Conservation (phyloP, 1,140 invertebrate species). For the Agrypnia vestita region DNA sequence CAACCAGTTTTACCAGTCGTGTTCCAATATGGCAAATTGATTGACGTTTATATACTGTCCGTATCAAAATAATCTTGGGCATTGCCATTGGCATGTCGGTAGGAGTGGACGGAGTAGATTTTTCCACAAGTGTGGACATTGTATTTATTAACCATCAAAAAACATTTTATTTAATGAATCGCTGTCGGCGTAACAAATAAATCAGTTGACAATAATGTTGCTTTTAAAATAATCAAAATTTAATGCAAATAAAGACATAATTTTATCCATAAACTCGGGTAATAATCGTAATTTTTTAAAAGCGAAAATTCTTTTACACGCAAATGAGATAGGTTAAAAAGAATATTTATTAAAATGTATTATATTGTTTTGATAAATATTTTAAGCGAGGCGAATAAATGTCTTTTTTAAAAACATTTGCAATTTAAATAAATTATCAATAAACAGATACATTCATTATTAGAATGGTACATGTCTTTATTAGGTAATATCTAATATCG, state of each 20-base stretch:
- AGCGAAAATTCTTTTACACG: background rate
- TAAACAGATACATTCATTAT: no score
- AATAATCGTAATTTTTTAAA: background rate
- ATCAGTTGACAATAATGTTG: background rate
- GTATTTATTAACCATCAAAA: background rate
- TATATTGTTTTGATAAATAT: no score
- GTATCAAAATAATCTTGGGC: slow-evolving; percentile 32
- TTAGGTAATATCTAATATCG: no score
- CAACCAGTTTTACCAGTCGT: slow-evolving; percentile 32
- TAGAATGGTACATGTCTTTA: no score
- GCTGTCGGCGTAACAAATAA: background rate
- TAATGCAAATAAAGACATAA: background rate
- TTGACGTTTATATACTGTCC: slow-evolving; percentile 37
- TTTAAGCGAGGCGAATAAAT: no score
- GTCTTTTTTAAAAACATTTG: no score
- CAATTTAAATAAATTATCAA: no score
- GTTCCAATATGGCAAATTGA: slow-evolving; percentile 42
- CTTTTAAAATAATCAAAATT: background rate
- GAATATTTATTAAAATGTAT: no score
- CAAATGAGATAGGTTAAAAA: no score
- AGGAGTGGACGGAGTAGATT: background rate
- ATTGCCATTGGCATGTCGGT: background rate
- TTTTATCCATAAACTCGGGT: background rate
- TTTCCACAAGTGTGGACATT: background rate
- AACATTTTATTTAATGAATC: background rate